phyloP scores from a whole-genome alignment of 2,888 invertebrate species.

The Ypsolopha scabrella region DNA sequence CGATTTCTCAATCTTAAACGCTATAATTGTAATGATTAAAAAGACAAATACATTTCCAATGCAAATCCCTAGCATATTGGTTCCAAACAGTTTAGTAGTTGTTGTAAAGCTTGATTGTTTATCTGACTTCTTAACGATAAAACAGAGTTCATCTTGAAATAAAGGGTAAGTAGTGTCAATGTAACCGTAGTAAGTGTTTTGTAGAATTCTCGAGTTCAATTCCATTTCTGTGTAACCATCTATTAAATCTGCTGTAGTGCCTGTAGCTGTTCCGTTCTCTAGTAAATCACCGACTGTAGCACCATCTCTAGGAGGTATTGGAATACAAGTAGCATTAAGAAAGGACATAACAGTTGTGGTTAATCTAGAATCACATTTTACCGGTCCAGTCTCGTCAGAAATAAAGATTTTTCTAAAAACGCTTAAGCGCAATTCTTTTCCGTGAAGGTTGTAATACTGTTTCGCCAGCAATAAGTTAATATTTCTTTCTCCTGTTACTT shows the following conservation, averaged over 20 bases:
- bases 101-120: conserved; percentile 60
- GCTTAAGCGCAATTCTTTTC: conserved; percentile 37
- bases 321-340: conserved; percentile 49
- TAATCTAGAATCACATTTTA: conserved; percentile 38
- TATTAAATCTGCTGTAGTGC: conserved; percentile 51
- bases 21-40: conserved; percentile 27
- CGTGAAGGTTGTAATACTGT: conserved; percentile 45
- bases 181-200: conserved; percentile 53
- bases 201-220: conserved; percentile 63
- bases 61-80: conserved; percentile 33
- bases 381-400: conserved; percentile 32
- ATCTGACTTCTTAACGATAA: conserved; percentile 60
- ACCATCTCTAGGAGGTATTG: conserved; percentile 44
- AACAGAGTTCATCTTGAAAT: conserved; percentile 66
- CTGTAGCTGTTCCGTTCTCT: conserved; percentile 53
- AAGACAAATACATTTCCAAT: conserved; percentile 30
- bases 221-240: conserved; percentile 67
- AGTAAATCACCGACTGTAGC: conserved; percentile 52
- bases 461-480: conserved; percentile 25
- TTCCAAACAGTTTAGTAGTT: conserved; percentile 39
- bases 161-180: conserved; percentile 66
- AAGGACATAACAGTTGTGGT: conserved; percentile 34
- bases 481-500: conserved; percentile 46
- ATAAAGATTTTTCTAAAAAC: conserved; percentile 44
- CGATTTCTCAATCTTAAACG: conserved; percentile 34